These are phyloP conservation scores for Petrocephalus microphthalmus DNA, from an alignment of 2,113 vertebrate genomes.

Conservation along the genomic window DNA sequence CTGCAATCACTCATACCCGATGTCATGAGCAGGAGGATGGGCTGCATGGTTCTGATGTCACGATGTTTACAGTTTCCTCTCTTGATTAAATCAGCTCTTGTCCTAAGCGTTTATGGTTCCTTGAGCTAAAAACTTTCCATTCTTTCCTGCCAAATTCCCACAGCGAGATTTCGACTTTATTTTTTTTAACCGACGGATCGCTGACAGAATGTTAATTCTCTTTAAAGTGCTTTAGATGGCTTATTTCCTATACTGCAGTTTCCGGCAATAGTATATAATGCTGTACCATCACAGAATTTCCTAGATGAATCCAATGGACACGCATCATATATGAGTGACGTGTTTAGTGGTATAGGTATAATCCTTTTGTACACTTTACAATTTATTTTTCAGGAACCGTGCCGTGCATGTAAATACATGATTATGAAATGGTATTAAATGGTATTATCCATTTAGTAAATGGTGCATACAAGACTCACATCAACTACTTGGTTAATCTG, in stretches of 20 bases:
- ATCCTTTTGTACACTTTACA: not conserved
- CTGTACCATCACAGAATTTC: constrained; percentile 25
- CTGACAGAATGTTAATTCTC: constrained; percentile 24
- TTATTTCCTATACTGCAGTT: not conserved
- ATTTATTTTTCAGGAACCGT: not conserved
- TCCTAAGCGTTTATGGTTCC: not conserved
- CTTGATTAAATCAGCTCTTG: constrained; percentile 18
- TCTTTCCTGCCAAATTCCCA: constrained; percentile 27
- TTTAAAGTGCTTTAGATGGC: constrained; percentile 20
- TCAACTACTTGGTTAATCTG: not conserved
- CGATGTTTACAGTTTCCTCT: constrained; percentile 25
- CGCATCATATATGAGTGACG: not conserved
- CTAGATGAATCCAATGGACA: not conserved
- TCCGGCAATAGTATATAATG: constrained; percentile 8
- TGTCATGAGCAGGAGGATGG: constrained; percentile 28
- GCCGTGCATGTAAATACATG: not conserved
- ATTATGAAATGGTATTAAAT: not conserved
- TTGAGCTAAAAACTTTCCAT: constrained; percentile 19
- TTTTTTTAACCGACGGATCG: not conserved
- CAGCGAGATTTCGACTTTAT: constrained; percentile 14
- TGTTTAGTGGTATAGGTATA: not conserved
- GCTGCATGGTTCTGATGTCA: constrained; percentile 25
- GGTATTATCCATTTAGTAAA: not conserved
- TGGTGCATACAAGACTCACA: not conserved
- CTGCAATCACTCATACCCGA: constrained; percentile 30